These are phyloP conservation scores for Sebastiscus tertius DNA, from an alignment of 2,797 vertebrate genomes.

Conservation along the genomic window DNA sequence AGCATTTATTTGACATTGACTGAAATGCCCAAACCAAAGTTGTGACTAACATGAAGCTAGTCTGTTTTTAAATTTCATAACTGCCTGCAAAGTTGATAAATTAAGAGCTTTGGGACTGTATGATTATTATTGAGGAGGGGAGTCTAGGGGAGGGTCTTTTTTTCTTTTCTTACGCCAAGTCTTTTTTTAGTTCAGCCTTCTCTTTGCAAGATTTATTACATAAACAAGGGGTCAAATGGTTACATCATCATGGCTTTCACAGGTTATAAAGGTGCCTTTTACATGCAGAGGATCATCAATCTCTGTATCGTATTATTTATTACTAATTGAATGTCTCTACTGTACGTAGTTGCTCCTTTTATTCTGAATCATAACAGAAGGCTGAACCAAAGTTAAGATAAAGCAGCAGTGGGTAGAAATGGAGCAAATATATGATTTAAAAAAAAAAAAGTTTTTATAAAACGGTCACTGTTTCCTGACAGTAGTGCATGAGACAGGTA, in stretches of 20 bases:
- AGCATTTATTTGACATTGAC: slow-evolving; percentile 7
- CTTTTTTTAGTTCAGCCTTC: not conserved
- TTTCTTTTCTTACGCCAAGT: not conserved
- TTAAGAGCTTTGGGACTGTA: not conserved
- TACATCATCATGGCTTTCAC: not conserved
- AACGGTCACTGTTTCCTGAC: too few species aligned
- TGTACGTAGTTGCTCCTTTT: not conserved
- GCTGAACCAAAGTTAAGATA: not conserved
- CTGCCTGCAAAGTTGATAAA: slow-evolving; percentile 9
- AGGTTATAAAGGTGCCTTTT: not conserved
- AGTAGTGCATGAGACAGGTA: too few species aligned
- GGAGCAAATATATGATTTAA: too few species aligned
- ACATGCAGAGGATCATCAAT: not conserved
- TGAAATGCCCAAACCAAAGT: slow-evolving; percentile 49
- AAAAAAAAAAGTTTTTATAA: too few species aligned
- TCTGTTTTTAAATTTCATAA: slow-evolving; percentile 4
- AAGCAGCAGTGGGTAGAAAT: too few species aligned
- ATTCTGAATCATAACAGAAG: not conserved
- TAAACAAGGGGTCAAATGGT: not conserved
- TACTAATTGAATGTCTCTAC: not conserved
- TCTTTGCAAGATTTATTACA: not conserved
- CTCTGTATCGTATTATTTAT: not conserved
- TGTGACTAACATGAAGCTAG: not conserved
- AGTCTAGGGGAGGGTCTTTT: not conserved
- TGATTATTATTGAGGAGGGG: not conserved